phyloP scores from a whole-genome alignment of 2,888 invertebrate species.

The Callinectes sapidus region DNA sequence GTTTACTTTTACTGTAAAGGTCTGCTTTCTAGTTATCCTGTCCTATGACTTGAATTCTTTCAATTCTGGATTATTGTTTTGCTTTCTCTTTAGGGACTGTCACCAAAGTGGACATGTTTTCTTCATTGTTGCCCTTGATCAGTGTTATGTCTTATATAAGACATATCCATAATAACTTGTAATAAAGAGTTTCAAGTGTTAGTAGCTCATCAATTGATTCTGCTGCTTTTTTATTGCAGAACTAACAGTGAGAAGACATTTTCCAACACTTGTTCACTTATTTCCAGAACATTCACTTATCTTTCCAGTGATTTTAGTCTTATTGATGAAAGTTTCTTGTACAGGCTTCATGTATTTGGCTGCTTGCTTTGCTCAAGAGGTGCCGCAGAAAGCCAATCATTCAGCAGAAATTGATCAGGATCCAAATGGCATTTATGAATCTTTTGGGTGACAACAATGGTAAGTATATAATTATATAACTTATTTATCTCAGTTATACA shows the following conservation, averaged over 20 bases:
- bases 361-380: slow-evolving; percentile 88
- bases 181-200: neutral
- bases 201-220: neutral
- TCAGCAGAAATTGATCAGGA: slow-evolving; percentile 81
- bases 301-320: neutral
- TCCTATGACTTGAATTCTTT: no score
- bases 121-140: neutral
- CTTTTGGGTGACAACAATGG: slow-evolving; percentile 92
- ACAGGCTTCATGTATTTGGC: slow-evolving; percentile 84
- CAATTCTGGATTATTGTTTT: no score
- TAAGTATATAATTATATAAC: slow-evolving; percentile 77
- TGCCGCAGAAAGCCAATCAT: slow-evolving; percentile 85
- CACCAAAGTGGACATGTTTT: neutral
- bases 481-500: neutral
- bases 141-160: no score
- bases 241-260: neutral
- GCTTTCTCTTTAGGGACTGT: no score
- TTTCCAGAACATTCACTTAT: neutral
- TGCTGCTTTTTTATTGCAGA: neutral
- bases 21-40: no score
- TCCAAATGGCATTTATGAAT: slow-evolving; percentile 91
- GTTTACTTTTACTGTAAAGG: no score
- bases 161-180: no score
- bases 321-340: neutral
- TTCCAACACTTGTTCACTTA: neutral